Evolutionary conservation across 2,113 vertebrate genomes (phyloP).

Genomic region (Eudyptes chrysolophus): DNA sequence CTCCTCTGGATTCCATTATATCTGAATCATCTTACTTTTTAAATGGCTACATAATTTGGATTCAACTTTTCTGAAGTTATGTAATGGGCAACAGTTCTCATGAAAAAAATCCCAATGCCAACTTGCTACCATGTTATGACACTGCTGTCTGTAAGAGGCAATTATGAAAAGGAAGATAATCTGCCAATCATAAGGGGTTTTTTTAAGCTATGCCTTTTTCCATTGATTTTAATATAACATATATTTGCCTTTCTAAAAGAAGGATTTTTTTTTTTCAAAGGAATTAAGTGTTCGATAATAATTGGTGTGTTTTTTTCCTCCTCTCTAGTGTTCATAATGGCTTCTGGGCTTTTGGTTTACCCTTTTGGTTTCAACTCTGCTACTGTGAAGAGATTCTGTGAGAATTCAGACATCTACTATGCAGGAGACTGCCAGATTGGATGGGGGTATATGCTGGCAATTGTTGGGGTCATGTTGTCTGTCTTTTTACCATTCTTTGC

Average conservation of each 20-base stretch:
- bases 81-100: neutral
- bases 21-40: neutral
- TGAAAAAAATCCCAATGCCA: neutral
- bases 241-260: neutral
- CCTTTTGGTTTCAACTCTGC: constrained; percentile 90
- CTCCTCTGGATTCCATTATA: constrained; percentile 18
- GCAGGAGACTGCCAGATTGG: constrained; percentile 92
- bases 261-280: neutral
- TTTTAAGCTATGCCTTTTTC: neutral
- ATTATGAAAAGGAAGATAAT: neutral
- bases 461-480: constrained; percentile 92
- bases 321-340: constrained; percentile 91
- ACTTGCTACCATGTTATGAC: neutral
- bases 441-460: constrained; percentile 94
- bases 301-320: neutral
- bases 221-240: neutral
- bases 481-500: constrained; percentile 94
- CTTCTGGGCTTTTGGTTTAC: constrained; percentile 89
- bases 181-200: neutral
- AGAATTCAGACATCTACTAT: constrained; percentile 88
- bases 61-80: neutral
- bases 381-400: constrained; percentile 87
- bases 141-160: neutral
- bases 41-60: neutral
- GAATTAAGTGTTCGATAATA: neutral